Base-by-base conservation (phyloP, 2,113 vertebrate genomes). In the Coptodon bakossiorum region DNA sequence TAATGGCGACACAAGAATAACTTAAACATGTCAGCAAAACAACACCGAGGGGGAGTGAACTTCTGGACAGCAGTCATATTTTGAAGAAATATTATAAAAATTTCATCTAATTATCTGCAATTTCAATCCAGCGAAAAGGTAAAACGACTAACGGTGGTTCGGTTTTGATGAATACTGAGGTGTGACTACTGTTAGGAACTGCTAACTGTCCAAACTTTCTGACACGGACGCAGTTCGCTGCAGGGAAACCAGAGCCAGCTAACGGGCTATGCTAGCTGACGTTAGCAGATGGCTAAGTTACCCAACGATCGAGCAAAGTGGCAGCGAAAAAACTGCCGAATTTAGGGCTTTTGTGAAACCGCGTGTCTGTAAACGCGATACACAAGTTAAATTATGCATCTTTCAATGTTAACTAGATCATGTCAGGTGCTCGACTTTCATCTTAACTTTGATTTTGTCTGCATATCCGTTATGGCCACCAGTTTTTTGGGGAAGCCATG, bases 51-150 rank as follows among this genome's bases (percentile, higher is more conserved):
- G 94, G 96, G 96, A 94, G 96, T 94, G 90, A 96, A 97, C 94
- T 97, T 97, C 95, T 95, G 95, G 94, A 97, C 90, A 96, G 97
- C 97, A 97, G 97, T 97, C 97, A 97, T 97, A 97, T 97, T 97
- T 95, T 96, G 86, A 92, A 93, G 91, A 90, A 91, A 94, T 90
- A 94, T 93, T 94, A 82, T 78, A 89, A 91, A 91, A 87, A 57
- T 81, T 89, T 48, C 61, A 84, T 52, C 81, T 76, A 83, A 81
- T 79, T 84, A 90, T 89, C 88, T 87, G 91, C 90, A 27, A 88
- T 92, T 86, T 88, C 86, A 86, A 82, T 87, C 80, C 87, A 86
- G 68, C 87, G 52, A 43, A 87, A 95, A 96, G 96, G 96, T 96
- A 96, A 96, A 91, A 13, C 3, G 19, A 54, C 50, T 56, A 9